phyloP scores from a whole-genome alignment of 2,888 invertebrate species.

The Chrysotoxum bicinctum region DNA sequence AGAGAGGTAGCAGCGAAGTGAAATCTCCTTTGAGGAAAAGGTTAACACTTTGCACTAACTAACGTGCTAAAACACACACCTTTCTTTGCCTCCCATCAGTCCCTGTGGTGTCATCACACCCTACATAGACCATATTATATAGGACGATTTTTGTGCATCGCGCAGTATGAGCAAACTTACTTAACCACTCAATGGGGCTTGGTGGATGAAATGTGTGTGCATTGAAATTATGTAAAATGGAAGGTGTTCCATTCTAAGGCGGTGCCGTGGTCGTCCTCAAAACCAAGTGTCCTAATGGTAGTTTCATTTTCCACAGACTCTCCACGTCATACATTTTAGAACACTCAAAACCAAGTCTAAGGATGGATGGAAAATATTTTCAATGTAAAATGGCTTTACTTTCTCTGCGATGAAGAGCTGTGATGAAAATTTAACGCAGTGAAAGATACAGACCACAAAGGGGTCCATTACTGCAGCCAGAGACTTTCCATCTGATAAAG shows the following conservation, averaged over 20 bases:
- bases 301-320: conserved; percentile 59
- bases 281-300: conserved; percentile 63
- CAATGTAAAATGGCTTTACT: conserved; percentile 43
- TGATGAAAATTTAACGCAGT: conserved; percentile 49
- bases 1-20: conserved; percentile 17
- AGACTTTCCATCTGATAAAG: conserved; percentile 51
- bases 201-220: conserved; percentile 27
- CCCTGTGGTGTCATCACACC: conserved; percentile 9
- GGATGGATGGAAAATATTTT: conserved; percentile 25
- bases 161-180: conserved; percentile 57
- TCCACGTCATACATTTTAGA: conserved; percentile 10
- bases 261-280: conserved; percentile 38
- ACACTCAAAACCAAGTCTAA: conserved; percentile 19
- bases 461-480: conserved; percentile 24
- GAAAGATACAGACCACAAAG: conserved; percentile 51
- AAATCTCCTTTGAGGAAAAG: conserved; percentile 62
- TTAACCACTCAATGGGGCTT: conserved; percentile 64
- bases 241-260: conserved; percentile 24
- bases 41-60: conserved; percentile 62
- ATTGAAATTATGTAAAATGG: conserved; percentile 40
- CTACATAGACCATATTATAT: conserved; percentile 23
- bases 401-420: conserved; percentile 12
- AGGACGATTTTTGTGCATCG: conserved; percentile 18
- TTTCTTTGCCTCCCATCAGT: neutral
- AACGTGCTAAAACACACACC: conserved; percentile 28